These are phyloP conservation scores for Aphis gossypii DNA, from an alignment of 1,140 invertebrate genomes.

Conservation along the genomic window DNA sequence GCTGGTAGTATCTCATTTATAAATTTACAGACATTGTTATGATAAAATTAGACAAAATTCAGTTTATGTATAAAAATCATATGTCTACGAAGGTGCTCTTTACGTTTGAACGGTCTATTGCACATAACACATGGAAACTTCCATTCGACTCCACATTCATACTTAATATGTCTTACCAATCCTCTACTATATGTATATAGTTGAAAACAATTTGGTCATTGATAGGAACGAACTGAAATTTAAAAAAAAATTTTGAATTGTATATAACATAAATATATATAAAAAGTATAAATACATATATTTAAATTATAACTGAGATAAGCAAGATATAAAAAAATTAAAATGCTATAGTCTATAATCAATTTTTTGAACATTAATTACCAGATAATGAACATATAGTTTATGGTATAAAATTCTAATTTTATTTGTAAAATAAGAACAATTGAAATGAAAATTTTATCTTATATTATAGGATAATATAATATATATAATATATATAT, in stretches of 20 bases:
- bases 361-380: neutral
- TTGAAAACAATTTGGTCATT: conserved; percentile 64
- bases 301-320: neutral
- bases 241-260: neutral
- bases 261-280: neutral
- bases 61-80: neutral
- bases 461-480: neutral
- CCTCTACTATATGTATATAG: conserved; percentile 64
- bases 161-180: conserved; percentile 67
- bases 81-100: conserved; percentile 34
- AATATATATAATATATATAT: neutral
- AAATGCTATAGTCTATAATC: neutral
- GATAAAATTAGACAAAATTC: neutral
- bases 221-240: neutral
- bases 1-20: neutral
- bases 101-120: conserved; percentile 44
- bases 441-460: neutral
- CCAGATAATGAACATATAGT: neutral
- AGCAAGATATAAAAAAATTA: neutral
- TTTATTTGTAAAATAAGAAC: neutral
- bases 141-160: conserved; percentile 69
- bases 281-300: neutral
- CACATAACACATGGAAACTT: conserved; percentile 65
- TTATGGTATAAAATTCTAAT: neutral
- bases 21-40: neutral